Base-by-base conservation (phyloP, 2,113 vertebrate genomes). In the Eudyptes chrysolophus region DNA sequence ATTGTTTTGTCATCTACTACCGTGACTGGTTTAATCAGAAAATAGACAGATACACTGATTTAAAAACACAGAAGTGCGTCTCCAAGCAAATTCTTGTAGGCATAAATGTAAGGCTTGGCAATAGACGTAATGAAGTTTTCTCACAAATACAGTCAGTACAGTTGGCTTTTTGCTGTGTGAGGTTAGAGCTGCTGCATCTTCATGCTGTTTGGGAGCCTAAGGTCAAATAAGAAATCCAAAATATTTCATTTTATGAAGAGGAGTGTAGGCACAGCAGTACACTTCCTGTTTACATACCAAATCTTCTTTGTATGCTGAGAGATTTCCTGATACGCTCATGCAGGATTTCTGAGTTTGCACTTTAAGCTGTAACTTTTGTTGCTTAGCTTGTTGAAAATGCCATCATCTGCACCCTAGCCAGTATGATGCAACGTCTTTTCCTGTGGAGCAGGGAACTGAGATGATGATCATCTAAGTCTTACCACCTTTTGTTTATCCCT, bases 261-360 rank as follows among this genome's bases (percentile, higher is more conserved):
- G 61, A n/a, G 18, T 95, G 71, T 65, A 94, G 36, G 66, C 84
- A 83, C 57, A 92, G 91, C 83, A 93, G 70, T 92, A 62, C 30
- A 36, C 83, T 97, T 96, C 95, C 96, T 97, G 92, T 94, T 97
- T 97, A 97, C 40, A 16, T 38, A 87, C 66, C 69, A 70, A 48
- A 91, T 93, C 79, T 94, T 87, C 58, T 69, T 94, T 81, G 70
- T 94, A n/a, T 71, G 76, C 62, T 40, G 70, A 48, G 79, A 89
- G 66, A 68, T 84, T 94, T 90, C 74, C 60, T 71, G 79, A 69
- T 81, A 36, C 1, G 7, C 29, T 89, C 27, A 3, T 22, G 36
- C 34, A 78, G 80, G n/a, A 75, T 62, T 90, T 96, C 49, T 85
- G 51, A 55, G 38, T 72, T 77, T 75, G 13, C 30, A 10, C 46